phyloP scores from a whole-genome alignment of 2,888 invertebrate species.

The Phaedon cochleariae region DNA sequence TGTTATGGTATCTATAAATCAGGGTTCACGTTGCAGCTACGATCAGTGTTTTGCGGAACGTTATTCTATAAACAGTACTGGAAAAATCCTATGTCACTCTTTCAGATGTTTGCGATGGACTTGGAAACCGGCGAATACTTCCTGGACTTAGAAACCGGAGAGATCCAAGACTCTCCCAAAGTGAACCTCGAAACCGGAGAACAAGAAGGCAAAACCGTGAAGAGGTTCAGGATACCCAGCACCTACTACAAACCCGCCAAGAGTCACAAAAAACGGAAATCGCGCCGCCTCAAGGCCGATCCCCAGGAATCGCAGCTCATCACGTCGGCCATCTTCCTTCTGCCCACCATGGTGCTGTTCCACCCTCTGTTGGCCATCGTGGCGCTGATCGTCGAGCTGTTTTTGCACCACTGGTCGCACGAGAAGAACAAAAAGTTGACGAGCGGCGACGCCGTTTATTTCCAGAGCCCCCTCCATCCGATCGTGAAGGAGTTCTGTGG shows the following conservation, averaged over 20 bases:
- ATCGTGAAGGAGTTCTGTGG: constrained; percentile 76
- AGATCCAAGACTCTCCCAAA: constrained; percentile 56
- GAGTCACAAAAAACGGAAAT: constrained; percentile 16
- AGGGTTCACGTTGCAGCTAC: too few species aligned
- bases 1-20: too few species aligned
- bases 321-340: constrained; percentile 63
- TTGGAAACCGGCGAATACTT: constrained; percentile 48
- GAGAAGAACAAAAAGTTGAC: constrained; percentile 70
- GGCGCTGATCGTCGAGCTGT: constrained; percentile 67
- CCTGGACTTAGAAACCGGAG: constrained; percentile 67
- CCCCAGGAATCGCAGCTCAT: constrained; percentile 39
- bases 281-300: constrained; percentile 24
- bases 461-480: constrained; percentile 75
- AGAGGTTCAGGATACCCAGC: constrained; percentile 56
- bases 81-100: too few species aligned
- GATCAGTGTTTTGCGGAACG: too few species aligned
- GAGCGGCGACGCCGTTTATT: constrained; percentile 68
- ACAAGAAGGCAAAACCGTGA: constrained; percentile 55
- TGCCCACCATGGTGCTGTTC: constrained; percentile 70
- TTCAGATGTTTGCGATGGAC: constrained; percentile 30
- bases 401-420: constrained; percentile 75
- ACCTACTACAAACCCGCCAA: constrained; percentile 33
- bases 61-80: too few species aligned
- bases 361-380: constrained; percentile 65
- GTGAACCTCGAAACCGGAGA: constrained; percentile 67